Evolutionary conservation across 2,113 vertebrate species (phyloP).

Genomic region (Rhinolophus ferrumequinum): DNA sequence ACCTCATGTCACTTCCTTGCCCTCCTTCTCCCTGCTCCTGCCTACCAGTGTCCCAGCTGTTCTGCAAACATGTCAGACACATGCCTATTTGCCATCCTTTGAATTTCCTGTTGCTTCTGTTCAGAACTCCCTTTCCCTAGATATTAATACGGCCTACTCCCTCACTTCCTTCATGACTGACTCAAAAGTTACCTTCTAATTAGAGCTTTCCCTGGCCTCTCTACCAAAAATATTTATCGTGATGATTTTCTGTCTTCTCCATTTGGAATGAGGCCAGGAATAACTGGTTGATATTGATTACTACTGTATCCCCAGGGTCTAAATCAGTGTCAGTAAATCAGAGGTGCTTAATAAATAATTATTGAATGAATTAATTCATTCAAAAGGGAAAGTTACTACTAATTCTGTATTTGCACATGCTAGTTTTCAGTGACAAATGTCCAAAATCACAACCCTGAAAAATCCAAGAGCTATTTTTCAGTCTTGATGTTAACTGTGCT

Average conservation of each 20-base stretch:
- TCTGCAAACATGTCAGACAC: neutral
- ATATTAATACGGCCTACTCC: too few species aligned
- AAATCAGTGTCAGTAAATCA: neutral
- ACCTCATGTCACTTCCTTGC: neutral
- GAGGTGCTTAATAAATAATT: neutral
- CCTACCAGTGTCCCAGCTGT: accelerated
- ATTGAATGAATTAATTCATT: neutral
- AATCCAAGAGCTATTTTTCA: neutral
- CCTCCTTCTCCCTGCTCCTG: neutral
- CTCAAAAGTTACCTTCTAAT: neutral
- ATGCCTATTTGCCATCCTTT: neutral
- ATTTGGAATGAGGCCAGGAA: neutral
- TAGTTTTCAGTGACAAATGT: neutral
- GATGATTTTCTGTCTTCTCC: neutral
- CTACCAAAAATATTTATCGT: neutral
- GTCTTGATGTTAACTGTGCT: neutral
- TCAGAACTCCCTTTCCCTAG: neutral
- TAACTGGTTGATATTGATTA: neutral
- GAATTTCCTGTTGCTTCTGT: neutral
- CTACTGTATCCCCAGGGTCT: neutral
- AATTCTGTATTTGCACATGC: neutral
- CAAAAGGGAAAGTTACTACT: neutral
- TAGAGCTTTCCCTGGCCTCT: neutral
- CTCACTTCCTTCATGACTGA: neutral
- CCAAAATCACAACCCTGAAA: neutral